Evolutionary conservation across 2,888 invertebrate genomes (phyloP).

Genomic region (Temnothorax ravouxi): DNA sequence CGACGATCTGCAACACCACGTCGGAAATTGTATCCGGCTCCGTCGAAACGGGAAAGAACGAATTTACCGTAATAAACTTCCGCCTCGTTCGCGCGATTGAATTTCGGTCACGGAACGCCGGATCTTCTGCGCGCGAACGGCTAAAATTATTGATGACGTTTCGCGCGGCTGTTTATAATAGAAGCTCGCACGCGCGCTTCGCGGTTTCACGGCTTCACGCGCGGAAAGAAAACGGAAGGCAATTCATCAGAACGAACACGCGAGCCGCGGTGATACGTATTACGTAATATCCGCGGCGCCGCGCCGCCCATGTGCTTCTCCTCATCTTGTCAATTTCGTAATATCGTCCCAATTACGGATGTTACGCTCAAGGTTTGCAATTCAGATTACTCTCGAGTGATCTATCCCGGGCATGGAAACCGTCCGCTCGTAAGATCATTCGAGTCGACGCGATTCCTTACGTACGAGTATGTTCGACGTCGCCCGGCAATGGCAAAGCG

Average conservation of each 20-base stretch:
- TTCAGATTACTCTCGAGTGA: constrained; percentile 20
- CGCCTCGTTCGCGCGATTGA: constrained; percentile 36
- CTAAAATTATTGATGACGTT: constrained; percentile 57
- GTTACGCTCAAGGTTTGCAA: constrained; percentile 25
- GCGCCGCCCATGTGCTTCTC: background rate
- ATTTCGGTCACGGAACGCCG: constrained; percentile 50
- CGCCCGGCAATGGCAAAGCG: constrained; percentile 47
- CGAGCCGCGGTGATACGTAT: constrained; percentile 24
- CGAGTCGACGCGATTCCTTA: constrained; percentile 30
- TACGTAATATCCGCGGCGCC: constrained; percentile 20
- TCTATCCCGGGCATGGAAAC: constrained; percentile 47
- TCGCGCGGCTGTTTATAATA: constrained; percentile 51
- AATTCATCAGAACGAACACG: constrained; percentile 39
- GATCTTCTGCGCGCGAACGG: constrained; percentile 29
- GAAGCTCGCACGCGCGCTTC: constrained; percentile 19
- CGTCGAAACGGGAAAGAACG: constrained; percentile 58
- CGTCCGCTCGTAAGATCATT: constrained; percentile 63
- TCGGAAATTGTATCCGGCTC: constrained; percentile 60
- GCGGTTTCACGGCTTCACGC: constrained; percentile 37
- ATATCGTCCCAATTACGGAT: constrained; percentile 37
- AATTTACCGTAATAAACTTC: constrained; percentile 67
- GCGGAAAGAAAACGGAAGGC: constrained; percentile 42
- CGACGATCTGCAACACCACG: constrained; percentile 49
- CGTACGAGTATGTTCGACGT: constrained; percentile 39
- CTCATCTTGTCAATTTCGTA: constrained; percentile 20